Evolutionary conservation across 2,113 vertebrate genomes (phyloP), one percentile per base, ranked within the genome.

Genomic region (Coreoperca whiteheadi): DNA sequence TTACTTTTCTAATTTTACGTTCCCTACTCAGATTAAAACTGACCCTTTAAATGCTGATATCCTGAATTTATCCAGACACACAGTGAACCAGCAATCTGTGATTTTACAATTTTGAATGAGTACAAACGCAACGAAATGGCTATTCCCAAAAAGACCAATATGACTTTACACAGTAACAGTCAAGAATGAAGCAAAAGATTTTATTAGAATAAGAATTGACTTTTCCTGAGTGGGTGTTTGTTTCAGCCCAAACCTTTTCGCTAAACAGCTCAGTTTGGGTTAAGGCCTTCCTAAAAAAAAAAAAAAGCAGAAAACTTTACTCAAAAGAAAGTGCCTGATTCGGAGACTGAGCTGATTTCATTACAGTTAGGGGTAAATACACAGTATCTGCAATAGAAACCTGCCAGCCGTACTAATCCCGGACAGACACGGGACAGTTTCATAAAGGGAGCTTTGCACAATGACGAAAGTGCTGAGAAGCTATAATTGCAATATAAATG

Each of bases 401-500:
- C 73, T 37, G 43, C 21, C 70, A 61, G 59, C 21, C 51, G 15
- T 63, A 59, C 46, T 41, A 50, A 79, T 61, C 59, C 57, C 30
- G 41, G 15, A 53, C 51, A 59, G 85, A 48, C 63, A 59, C n/a
- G 9, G 53, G 56, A 65, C 34, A 15, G 64, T 50, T 70, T 79
- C 39, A 76, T 73, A 9, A 66, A 82, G 32, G 70, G 37, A 67
- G 51, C 10, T 71, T 50, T 65, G 66, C 16, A 61, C 41, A 34
- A 21, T 14, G 21, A 23, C 43, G 48, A 1, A 25, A 57, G 28
- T 9, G 0, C 7, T 51, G 50, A 74, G 54, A 23, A 76, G 60
- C 37, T 28, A 50, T 39, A 28, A 81, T 56, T 81, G 23, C n/a
- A n/a, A n/a, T n/a, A n/a, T n/a, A 83, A 74, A 86, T 74, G 73